Conservation (phyloP, 1,140 invertebrate species). For the Triops cancriformis region DNA sequence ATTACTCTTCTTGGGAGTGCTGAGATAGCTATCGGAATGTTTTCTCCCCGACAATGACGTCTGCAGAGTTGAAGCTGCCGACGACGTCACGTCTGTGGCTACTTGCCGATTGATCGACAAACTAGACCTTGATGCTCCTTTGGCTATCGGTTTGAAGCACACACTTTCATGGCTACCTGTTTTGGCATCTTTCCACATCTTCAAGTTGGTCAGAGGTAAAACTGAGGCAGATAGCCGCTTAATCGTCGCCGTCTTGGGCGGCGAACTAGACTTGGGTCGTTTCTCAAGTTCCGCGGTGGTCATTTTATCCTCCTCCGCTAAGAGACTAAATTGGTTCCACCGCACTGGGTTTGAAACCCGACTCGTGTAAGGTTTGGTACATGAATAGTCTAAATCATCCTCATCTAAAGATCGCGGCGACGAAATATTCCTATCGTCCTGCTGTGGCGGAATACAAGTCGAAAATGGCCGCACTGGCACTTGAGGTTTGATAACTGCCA, state of each 20-base stretch:
- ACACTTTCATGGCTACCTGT: background rate
- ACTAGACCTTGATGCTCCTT: background rate
- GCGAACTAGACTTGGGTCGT: background rate
- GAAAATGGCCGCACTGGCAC: background rate
- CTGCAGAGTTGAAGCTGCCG: background rate
- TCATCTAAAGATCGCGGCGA: background rate
- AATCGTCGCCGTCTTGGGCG: background rate
- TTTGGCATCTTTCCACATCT: background rate
- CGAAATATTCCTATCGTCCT: background rate
- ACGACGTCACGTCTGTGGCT: background rate
- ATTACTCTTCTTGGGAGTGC: background rate
- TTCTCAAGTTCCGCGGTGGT: background rate
- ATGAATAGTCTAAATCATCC: background rate
- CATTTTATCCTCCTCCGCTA: background rate
- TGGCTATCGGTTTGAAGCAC: background rate
- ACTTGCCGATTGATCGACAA: background rate
- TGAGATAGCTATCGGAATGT: background rate
- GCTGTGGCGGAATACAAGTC: background rate
- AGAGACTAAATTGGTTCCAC: background rate
- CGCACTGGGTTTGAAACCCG: background rate
- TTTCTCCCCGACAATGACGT: background rate
- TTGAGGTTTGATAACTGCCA: background rate
- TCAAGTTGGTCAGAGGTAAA: background rate
- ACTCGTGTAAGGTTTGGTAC: background rate
- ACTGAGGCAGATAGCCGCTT: background rate